Base-by-base conservation (phyloP, 1,140 invertebrate species). In the Hypothenemus hampei region DNA sequence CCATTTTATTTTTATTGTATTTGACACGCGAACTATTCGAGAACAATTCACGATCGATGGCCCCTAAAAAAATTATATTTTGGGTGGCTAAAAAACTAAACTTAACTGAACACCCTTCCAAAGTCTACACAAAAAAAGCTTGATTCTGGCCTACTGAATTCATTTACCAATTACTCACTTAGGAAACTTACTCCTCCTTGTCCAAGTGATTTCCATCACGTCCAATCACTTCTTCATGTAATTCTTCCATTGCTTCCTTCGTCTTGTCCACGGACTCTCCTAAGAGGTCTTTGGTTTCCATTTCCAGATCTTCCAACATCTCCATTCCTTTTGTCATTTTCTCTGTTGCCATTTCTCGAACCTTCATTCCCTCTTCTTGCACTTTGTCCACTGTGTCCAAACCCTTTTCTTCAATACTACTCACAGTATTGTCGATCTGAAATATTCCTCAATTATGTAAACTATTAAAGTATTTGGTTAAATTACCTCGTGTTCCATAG, bases 221-320 rank as follows among this genome's bases (percentile, higher is more conserved):
- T 16, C 24, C 52, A n/a, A 41, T 8, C 13, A 5, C 35, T 15
- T 29, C 51, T 3, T 29, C 54, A n/a, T 43, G 22, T 7, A 57
- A 37, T 18, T 57, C 45, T 19, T 57, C 55, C 23, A 51, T 29
- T 10, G n/a, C 21, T 15, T 22, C 22, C 10, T 39, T 21, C 1
- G 26, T 16, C 10, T 23, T 41, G 20, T 47, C 11, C 21, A 55
- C 44, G 15, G 10, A 13, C 18, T 57, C 55, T 5, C 55, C 55
- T 18, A 57, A 19, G 45, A 60, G 11, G 37, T 54, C 43, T 43
- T 54, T 8, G 37, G 52, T 26, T 36, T 59, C 19, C 24, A 47
- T 50, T 43, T 62, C 51, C 22, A 61, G 29, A 35, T 49, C 55
- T 57, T 65, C 65, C 26, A 63, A 44, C 8, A 53, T 33, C 43